Conservation (phyloP, 1,140 invertebrate genomes). For the Copidosoma floridanum region DNA sequence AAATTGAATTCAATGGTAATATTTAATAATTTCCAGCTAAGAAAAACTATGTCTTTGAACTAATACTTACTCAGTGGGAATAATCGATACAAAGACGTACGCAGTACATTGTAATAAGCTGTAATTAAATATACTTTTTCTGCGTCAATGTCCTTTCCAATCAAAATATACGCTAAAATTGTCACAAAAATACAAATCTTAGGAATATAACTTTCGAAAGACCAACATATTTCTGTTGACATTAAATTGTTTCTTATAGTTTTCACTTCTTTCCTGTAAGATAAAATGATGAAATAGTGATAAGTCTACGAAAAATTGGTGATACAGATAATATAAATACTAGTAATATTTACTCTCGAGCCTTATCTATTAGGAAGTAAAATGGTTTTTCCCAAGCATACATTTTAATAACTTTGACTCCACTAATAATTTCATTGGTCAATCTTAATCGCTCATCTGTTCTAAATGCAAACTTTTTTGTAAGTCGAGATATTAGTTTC, state of each 20-base stretch:
- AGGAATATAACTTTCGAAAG: constrained; percentile 71
- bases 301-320: too few relatives aligned
- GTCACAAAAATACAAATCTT: constrained; percentile 77
- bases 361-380: constrained; percentile 60
- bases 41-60: too few relatives aligned
- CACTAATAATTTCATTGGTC: constrained; percentile 86
- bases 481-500: constrained; percentile 64
- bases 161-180: constrained; percentile 72
- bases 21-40: too few relatives aligned
- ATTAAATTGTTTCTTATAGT: constrained; percentile 45
- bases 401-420: constrained; percentile 89
- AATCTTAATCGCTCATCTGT: constrained; percentile 80
- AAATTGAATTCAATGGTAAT: too few relatives aligned
- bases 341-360: constrained; percentile 50
- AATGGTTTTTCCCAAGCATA: constrained; percentile 82
- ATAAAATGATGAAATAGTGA: background rate
- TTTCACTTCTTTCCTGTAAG: constrained; percentile 50
- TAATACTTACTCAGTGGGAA: constrained; percentile 49
- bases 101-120: constrained; percentile 71
- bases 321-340: background rate
- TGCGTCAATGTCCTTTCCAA: constrained; percentile 67
- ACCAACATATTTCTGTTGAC: constrained; percentile 13
- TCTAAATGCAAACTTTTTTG: constrained; percentile 65
- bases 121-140: constrained; percentile 75
- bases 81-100: constrained; percentile 52